phyloP scores from a whole-genome alignment of 2,888 invertebrate genomes.

The Drosophila neonasuta region DNA sequence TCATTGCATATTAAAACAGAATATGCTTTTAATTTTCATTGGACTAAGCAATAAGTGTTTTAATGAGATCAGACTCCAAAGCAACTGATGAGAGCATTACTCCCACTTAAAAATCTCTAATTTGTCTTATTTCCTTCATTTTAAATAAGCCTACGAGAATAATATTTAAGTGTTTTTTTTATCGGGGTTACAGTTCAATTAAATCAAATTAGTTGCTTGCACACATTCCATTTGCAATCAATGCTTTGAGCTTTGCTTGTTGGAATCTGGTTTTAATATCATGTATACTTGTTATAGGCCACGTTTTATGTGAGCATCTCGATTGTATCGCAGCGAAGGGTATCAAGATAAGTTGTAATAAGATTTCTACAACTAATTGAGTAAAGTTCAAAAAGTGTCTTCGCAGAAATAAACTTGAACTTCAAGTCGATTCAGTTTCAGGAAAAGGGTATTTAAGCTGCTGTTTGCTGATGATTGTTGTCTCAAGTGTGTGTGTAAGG shows the following conservation, averaged over 20 bases:
- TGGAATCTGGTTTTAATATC: slow-evolving; percentile 4
- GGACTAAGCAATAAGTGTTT: not conserved
- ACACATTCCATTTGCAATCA: not conserved
- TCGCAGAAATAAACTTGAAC: not conserved
- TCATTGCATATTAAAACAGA: not conserved
- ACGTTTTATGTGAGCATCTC: slow-evolving; percentile 30
- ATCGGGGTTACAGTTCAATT: not conserved
- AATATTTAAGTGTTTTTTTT: not conserved
- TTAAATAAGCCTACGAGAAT: not conserved
- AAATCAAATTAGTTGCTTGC: slow-evolving; percentile 1
- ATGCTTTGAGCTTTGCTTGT: not conserved
- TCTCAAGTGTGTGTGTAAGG: slow-evolving; percentile 6
- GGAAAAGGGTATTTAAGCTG: not conserved
- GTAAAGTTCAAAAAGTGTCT: not conserved
- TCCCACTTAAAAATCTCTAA: not conserved
- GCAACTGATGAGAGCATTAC: no score
- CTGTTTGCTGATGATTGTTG: not conserved
- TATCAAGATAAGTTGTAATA: slow-evolving; percentile 2
- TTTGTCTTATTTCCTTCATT: not conserved
- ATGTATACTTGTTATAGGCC: slow-evolving; percentile 22
- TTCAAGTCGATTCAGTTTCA: not conserved
- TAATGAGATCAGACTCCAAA: not conserved
- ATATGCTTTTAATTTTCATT: no score
- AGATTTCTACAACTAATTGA: not conserved
- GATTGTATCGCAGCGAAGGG: slow-evolving; percentile 21